A percentile compares a stretch with the other conserved stretches of the same genome.
phyloP scores from a whole-genome alignment of 2,888 invertebrate genomes.

The Trisateles emortualis region DNA sequence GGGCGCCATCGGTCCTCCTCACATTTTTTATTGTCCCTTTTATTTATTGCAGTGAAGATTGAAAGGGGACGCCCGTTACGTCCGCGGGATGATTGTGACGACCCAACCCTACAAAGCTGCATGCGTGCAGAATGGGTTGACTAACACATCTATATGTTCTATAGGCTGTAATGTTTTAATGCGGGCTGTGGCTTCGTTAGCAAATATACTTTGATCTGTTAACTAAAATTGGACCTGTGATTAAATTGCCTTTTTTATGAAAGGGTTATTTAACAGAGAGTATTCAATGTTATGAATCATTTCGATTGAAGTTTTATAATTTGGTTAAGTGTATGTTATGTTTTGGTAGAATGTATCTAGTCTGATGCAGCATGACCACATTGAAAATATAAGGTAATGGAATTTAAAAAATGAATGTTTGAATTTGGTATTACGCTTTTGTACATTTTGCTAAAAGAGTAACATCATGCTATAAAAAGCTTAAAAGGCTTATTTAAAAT shows the following conservation, averaged over 20 bases:
- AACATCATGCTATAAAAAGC: too few relatives aligned
- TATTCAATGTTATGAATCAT: neutral
- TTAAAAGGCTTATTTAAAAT: too few relatives aligned
- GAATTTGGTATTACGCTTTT: too few relatives aligned
- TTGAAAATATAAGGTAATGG: too few relatives aligned
- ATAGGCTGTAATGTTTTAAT: conserved; percentile 41
- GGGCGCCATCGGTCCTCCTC: conserved; percentile 67
- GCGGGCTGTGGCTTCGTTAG: conserved; percentile 39
- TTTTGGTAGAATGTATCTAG: neutral
- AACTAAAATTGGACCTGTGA: conserved; percentile 33
- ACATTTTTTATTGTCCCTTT: conserved; percentile 82
- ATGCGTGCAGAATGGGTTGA: conserved; percentile 52
- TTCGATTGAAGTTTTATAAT: conserved; percentile 2
- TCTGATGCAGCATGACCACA: too few relatives aligned
- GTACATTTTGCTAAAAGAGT: too few relatives aligned
- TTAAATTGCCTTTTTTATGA: conserved; percentile 32
- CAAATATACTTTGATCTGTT: conserved; percentile 41
- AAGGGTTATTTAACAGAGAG: conserved; percentile 4
- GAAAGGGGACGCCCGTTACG: conserved; percentile 79
- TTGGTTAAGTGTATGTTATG: neutral
- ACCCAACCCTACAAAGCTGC: conserved; percentile 61
- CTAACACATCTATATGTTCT: conserved; percentile 26
- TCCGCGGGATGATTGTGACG: conserved; percentile 74
- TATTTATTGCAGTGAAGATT: conserved; percentile 85
- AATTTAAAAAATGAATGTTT: too few relatives aligned